A percentile compares a stretch with the other conserved stretches of the same genome.
Conservation (phyloP, 2,113 vertebrate species). For the Nycticebus coucang region DNA sequence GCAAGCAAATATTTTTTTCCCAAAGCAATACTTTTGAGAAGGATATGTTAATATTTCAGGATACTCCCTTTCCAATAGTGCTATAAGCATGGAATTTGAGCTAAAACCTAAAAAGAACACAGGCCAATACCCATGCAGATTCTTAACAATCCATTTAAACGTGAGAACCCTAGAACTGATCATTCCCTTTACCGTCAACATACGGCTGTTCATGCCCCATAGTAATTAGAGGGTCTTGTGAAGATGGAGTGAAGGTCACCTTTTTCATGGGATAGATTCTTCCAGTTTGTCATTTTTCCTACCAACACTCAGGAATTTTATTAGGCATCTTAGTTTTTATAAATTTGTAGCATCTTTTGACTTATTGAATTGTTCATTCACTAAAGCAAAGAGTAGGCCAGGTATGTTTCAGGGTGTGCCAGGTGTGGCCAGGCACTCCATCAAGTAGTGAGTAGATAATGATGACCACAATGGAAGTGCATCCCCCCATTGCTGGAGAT, state of each 20-base stretch:
- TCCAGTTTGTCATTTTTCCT: not conserved
- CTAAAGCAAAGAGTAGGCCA: not conserved
- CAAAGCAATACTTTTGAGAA: not conserved
- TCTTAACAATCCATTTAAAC: not conserved
- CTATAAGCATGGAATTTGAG: not conserved
- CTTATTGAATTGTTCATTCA: not conserved
- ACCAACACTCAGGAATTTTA: not conserved
- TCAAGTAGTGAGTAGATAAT: not conserved
- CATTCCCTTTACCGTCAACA: not conserved
- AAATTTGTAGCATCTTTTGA: not conserved
- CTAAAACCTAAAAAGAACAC: not conserved
- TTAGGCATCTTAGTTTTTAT: not conserved
- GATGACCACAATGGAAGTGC: not conserved
- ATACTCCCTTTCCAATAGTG: not conserved
- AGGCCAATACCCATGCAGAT: not conserved
- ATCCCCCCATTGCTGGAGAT: not conserved
- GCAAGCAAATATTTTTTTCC: not conserved
- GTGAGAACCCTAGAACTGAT: not conserved
- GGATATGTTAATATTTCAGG: not conserved
- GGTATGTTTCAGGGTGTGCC: not conserved
- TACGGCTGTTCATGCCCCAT: not conserved
- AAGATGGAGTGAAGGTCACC: not conserved
- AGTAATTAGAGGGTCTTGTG: not conserved
- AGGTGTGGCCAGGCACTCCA: no score
- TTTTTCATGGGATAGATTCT: not conserved